Percentiles rank a stretch among this genome's conserved stretches.
phyloP scores from a whole-genome alignment of 2,797 vertebrate species.

The Saxicola maurus region DNA sequence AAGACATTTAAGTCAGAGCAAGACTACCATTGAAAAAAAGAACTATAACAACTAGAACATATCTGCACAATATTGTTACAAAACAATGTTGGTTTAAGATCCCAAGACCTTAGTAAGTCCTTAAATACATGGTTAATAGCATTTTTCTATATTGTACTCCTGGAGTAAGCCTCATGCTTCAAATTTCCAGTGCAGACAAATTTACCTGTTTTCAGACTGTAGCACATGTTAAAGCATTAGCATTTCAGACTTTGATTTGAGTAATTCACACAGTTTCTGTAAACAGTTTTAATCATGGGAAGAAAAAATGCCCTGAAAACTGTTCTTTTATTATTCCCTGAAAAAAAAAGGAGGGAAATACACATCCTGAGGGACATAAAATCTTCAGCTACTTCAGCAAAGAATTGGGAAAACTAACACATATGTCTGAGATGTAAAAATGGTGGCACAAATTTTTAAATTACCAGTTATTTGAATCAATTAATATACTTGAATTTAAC shows the following conservation, averaged over 20 bases:
- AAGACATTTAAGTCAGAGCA: not conserved
- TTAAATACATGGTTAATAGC: not conserved
- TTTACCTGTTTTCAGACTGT: not conserved
- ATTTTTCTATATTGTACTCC: not conserved
- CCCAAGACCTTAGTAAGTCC: not conserved
- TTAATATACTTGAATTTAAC: not conserved
- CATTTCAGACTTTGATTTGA: not conserved
- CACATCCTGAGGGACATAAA: not conserved
- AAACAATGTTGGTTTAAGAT: not conserved
- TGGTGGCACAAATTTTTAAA: not conserved
- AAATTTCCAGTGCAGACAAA: not conserved
- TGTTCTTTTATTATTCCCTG: not conserved
- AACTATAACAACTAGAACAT: not conserved
- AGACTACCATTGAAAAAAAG: not conserved
- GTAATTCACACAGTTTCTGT: not conserved
- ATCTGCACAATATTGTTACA: not conserved
- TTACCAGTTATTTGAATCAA: not conserved
- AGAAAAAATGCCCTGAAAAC: not conserved
- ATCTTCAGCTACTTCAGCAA: not conserved
- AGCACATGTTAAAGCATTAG: not conserved
- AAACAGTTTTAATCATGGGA: not conserved
- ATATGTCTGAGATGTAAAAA: not conserved
- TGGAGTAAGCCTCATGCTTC: not conserved
- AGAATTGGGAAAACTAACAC: not conserved
- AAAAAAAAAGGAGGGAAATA: not conserved